Percentiles rank a stretch among this genome's conserved stretches.
These are phyloP conservation scores for Meandrina meandrites DNA, from an alignment of 92 coral and sea anemone genomes.

Conservation along the genomic window DNA sequence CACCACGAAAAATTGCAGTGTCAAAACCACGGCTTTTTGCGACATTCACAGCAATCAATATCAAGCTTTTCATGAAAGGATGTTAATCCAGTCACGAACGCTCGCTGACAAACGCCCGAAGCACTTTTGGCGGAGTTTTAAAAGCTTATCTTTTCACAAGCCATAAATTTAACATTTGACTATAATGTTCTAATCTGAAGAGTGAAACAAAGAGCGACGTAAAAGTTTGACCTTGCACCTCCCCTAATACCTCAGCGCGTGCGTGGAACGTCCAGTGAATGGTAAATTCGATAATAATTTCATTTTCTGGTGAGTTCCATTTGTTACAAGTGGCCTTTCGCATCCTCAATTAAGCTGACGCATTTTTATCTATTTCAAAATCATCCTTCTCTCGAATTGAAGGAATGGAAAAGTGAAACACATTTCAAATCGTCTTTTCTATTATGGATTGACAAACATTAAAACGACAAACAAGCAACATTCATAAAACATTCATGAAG, in stretches of 20 bases:
- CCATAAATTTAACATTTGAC: not conserved
- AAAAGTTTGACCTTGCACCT: not conserved
- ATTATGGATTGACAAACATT: not conserved
- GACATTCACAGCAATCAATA: not conserved
- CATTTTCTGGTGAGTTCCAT: conserved; percentile 2
- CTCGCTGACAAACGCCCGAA: not conserved
- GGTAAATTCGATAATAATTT: not conserved
- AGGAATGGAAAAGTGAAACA: not conserved
- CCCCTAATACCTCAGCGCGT: not conserved
- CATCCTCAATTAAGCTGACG: not conserved
- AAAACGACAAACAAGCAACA: not conserved
- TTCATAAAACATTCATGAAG: not conserved
- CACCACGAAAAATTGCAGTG: not conserved
- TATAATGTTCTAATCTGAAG: not conserved
- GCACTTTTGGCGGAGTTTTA: not conserved
- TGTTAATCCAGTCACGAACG: not conserved
- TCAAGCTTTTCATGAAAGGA: not conserved
- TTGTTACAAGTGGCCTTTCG: not conserved
- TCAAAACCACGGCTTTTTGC: not conserved
- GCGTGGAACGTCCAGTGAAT: not conserved
- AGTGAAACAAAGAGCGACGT: conserved; percentile 17
- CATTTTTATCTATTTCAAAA: not conserved
- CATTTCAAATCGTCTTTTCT: not conserved
- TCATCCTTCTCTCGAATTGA: not conserved
- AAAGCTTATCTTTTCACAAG: conserved; percentile 4